Base-by-base conservation (phyloP, 2,888 invertebrate genomes). In the Stenolophus ochropezus region DNA sequence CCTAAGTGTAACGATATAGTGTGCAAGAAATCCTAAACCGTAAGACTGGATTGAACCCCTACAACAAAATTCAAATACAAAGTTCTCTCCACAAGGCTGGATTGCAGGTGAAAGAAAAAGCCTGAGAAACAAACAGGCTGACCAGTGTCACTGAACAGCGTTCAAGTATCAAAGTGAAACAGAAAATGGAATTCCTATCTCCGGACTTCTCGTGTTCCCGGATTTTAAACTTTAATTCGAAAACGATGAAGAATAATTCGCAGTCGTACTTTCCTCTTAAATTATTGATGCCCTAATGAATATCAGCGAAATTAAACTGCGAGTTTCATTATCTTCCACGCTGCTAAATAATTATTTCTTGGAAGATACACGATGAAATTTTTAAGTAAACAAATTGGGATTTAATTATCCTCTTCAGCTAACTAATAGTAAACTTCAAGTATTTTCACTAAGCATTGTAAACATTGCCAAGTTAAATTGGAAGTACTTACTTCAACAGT, bases 241-340 rank as follows among this genome's bases (percentile, higher is more conserved):
- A 42, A 42, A 69, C 69, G 42, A 69, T 18, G 42, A 69, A 69
- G 69, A 61, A 61, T 61, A 61, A 14, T 25, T 61, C 14, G 25
- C 25, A 56, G 18, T 56, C 56, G 56, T 56, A 56, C 6, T 56
- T 56, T 65, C 16, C 16, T n/a, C 23, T 65, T 65, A 65, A 65
- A 65, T 65, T 65, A 65, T 65, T 65, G 25, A 65, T 27, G 65
- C 16, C 14, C 65, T 65, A 65, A 65, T 65, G 23, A 65, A 65
- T 65, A 65, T n/a, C 2, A 23, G 25, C 27, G 65, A 61, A 61
- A 61, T 61, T 61, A 21, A 61, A 61, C 61, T 25, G 23, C 20
- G 65, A 65, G 27, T 65, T 65, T 65, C 65, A 65, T 65, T 65
- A 27, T 65, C 14, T 25, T 25, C 61, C 23, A 27, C 25, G n/a